Conservation (phyloP, 2,797 vertebrate species). For the Gobionotothen gibberifrons region DNA sequence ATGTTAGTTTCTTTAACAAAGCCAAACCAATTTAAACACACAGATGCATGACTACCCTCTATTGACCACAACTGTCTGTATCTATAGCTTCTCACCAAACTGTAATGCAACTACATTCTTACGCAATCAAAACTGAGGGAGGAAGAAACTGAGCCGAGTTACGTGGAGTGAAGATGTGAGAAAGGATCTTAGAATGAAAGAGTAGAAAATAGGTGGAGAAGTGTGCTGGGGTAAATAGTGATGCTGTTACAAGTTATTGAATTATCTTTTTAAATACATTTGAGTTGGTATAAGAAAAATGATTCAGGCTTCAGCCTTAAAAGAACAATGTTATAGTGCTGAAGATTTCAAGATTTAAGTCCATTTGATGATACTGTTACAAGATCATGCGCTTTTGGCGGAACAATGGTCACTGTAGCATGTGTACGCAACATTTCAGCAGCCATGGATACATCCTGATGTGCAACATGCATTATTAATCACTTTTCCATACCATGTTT, state of each 20-base stretch:
- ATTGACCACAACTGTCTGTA: slow-evolving; percentile 7
- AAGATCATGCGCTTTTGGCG: slow-evolving; percentile 10
- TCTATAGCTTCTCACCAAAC: slow-evolving; percentile 14
- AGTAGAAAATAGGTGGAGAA: not conserved
- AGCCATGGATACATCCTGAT: slow-evolving; percentile 43
- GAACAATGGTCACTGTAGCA: slow-evolving; percentile 28
- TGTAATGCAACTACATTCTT: slow-evolving; percentile 18
- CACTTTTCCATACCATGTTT: slow-evolving; percentile 62
- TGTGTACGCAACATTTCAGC: slow-evolving; percentile 16
- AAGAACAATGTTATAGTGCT: no score
- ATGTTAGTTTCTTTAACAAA: slow-evolving; percentile 19
- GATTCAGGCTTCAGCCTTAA: no score
- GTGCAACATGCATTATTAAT: slow-evolving; percentile 70
- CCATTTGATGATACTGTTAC: slow-evolving; percentile 14
- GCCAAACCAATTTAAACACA: slow-evolving; percentile 27
- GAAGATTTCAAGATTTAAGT: not conserved
- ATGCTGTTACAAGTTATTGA: no score
- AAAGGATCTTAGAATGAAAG: not conserved
- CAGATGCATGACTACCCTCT: slow-evolving; percentile 8
- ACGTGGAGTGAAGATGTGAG: not conserved
- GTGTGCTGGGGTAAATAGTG: not conserved
- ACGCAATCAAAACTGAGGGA: no score
- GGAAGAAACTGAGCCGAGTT: no score
- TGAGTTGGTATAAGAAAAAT: no score
- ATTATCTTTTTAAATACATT: no score